These are phyloP conservation scores for Brachionus plicatilis DNA, from an alignment of 1,140 invertebrate species.

Conservation along the genomic window DNA sequence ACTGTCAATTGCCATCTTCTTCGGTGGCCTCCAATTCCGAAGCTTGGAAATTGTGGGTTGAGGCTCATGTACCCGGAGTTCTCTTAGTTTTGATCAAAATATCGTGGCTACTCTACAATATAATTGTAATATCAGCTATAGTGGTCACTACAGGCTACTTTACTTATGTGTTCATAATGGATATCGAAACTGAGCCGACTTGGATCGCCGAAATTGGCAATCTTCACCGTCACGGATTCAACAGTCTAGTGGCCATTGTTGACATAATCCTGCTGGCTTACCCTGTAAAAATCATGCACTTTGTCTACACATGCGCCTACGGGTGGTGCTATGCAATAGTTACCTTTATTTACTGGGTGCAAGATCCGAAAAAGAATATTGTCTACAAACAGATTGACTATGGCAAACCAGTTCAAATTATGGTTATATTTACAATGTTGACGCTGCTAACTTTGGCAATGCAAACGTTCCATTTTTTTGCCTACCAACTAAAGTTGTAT, in stretches of 20 bases:
- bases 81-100: conserved; percentile 2
- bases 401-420: background rate
- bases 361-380: conserved; percentile 11
- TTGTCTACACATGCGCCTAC: conserved; percentile 23
- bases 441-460: conserved; percentile 6
- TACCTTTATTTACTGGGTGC: conserved; percentile 14
- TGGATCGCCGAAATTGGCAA: conserved; percentile 24
- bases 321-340: conserved; percentile 31
- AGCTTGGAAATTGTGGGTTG: conserved; percentile 13
- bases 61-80: conserved; percentile 8
- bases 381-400: conserved; percentile 36
- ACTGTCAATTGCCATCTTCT: conserved; percentile 23
- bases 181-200: conserved; percentile 27
- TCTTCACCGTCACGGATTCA: conserved; percentile 28
- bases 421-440: background rate
- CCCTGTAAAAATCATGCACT: conserved; percentile 29
- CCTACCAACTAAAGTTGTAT: conserved; percentile 30
- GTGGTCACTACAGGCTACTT: conserved; percentile 25
- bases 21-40: background rate
- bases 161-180: conserved; percentile 24
- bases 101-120: conserved; percentile 23
- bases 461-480: conserved; percentile 33
- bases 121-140: conserved; percentile 24
- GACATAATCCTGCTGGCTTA: conserved; percentile 26
- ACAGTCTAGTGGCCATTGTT: conserved; percentile 31